Evolutionary conservation across 2,113 vertebrate species (phyloP).

Genomic region (Malurus cyaneus): DNA sequence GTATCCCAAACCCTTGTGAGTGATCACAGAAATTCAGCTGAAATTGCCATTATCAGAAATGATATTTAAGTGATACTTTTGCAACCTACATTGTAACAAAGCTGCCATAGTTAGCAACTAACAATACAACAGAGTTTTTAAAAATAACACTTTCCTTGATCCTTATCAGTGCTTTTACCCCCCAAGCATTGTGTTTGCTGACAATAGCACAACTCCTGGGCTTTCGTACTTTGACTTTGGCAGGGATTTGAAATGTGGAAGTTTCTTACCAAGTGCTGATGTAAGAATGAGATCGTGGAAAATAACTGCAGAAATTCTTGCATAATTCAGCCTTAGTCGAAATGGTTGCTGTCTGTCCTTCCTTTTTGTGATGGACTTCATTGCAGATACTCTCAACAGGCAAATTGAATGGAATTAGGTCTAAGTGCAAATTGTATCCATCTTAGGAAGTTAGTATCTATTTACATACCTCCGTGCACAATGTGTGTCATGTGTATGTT

Average conservation of each 20-base stretch:
- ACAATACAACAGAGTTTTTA: constrained; percentile 4
- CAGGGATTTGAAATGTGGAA: not conserved
- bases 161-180: not conserved
- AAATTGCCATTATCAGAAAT: not conserved
- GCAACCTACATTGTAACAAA: not conserved
- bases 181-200: not conserved
- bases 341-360: not conserved
- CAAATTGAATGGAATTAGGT: not conserved
- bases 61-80: not conserved
- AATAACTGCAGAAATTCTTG: not conserved
- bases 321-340: not conserved
- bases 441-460: not conserved
- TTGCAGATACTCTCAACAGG: not conserved
- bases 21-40: not conserved
- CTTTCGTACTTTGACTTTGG: not conserved
- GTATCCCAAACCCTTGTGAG: not conserved
- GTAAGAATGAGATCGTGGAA: constrained; percentile 2
- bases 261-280: constrained; percentile 12
- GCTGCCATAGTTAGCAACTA: not conserved
- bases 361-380: not conserved
- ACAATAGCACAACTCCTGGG: not conserved
- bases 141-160: constrained; percentile 22
- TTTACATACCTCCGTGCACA: not conserved
- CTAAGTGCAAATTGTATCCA: not conserved
- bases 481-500: not conserved